Evolutionary conservation across 1,140 invertebrate species (phyloP).

Genomic region (Drosophila ficusphila): DNA sequence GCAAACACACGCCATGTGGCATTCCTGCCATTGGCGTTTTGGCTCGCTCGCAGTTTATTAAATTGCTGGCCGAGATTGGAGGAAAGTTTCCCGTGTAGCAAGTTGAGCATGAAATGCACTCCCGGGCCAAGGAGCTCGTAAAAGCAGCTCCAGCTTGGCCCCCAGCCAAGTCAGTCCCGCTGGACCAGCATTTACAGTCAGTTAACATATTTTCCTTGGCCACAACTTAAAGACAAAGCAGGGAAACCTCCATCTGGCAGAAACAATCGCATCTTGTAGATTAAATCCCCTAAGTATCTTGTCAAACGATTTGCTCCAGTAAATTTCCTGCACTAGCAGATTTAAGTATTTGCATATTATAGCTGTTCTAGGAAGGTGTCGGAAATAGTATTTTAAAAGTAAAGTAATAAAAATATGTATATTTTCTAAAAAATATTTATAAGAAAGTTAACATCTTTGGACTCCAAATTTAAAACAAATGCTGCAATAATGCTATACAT

Average conservation of each 20-base stretch:
- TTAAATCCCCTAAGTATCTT: not conserved
- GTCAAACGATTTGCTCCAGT: not conserved
- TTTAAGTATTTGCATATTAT: conserved; percentile 18
- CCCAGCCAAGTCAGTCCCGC: conserved; percentile 12
- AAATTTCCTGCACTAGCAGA: conserved; percentile 5
- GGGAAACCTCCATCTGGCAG: conserved; percentile 11
- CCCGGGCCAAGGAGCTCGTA: conserved; percentile 25
- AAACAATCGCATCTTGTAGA: not conserved
- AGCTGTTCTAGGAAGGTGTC: not conserved
- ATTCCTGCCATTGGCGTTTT: conserved; percentile 28
- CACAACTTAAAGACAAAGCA: conserved; percentile 19
- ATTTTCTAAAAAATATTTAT: not conserved
- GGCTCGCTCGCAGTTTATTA: conserved; percentile 34
- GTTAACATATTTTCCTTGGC: conserved; percentile 26
- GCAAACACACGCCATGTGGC: conserved; percentile 16
- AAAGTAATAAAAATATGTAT: too few species aligned
- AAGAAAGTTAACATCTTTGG: too few species aligned
- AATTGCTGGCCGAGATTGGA: conserved; percentile 43
- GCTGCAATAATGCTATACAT: too few species aligned
- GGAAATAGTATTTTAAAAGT: too few species aligned
- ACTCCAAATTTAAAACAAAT: too few species aligned
- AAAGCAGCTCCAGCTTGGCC: conserved; percentile 49
- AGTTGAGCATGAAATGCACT: conserved; percentile 55
- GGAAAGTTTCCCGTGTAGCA: conserved; percentile 1
- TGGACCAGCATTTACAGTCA: conserved; percentile 28